Conservation (phyloP, 2,797 vertebrate species). For the Hemibagrus guttatus region DNA sequence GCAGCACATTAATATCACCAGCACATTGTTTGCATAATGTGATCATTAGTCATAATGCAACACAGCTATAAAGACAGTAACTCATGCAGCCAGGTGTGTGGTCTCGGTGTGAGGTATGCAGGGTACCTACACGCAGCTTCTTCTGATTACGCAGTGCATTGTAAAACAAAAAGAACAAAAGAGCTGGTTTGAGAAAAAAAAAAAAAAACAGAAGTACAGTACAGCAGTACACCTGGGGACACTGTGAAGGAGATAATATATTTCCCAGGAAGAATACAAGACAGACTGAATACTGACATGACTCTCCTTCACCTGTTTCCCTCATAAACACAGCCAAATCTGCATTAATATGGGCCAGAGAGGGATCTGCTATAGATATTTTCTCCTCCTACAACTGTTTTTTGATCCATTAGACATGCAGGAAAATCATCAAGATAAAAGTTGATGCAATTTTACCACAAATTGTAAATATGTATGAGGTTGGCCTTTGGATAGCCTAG, state of each 20-base stretch:
- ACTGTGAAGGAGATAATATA: conserved; percentile 63
- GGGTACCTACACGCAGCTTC: conserved; percentile 79
- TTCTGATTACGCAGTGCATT: conserved; percentile 76
- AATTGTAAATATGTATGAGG: neutral
- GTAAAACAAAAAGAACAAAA: conserved; percentile 72
- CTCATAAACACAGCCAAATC: conserved; percentile 35
- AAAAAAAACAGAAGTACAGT: conserved; percentile 56
- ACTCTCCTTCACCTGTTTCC: neutral
- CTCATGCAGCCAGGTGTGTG: conserved; percentile 66
- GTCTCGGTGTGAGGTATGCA: conserved; percentile 51
- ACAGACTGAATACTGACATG: conserved; percentile 28
- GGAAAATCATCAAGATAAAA: neutral
- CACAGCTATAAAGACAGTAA: conserved; percentile 61
- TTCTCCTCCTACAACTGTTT: neutral
- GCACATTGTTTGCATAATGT: conserved; percentile 24
- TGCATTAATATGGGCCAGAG: conserved; percentile 29
- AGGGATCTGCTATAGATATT: neutral
- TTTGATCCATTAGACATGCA: neutral
- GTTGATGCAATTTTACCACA: no score
- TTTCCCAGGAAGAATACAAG: conserved; percentile 61
- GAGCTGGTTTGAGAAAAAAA: conserved; percentile 73
- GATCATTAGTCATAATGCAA: conserved; percentile 48
- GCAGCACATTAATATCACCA: conserved; percentile 29
- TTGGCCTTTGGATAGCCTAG: neutral
- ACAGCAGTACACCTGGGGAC: conserved; percentile 66